phyloP scores from a whole-genome alignment of 1,140 invertebrate species.

The Pogonomyrmex barbatus region DNA sequence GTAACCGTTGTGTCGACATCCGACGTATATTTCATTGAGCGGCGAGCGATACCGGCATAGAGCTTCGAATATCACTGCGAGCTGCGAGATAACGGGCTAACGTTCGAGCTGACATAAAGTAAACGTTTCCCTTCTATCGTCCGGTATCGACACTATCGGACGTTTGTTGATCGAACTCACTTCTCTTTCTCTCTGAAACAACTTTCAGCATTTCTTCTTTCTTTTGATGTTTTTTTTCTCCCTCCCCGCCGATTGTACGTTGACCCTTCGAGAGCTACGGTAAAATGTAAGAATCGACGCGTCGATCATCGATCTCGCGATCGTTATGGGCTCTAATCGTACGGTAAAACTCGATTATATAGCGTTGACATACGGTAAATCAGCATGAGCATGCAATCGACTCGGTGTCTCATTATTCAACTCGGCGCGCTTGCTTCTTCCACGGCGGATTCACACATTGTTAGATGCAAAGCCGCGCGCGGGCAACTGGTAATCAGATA shows the following conservation, averaged over 20 bases:
- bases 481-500: conserved; percentile 52
- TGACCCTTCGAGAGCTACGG: background rate
- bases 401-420: conserved; percentile 8
- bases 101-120: conserved; percentile 57
- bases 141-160: conserved; percentile 28
- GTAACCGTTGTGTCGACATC: conserved; percentile 17
- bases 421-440: background rate
- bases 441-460: conserved; percentile 19
- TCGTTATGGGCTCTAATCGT: background rate
- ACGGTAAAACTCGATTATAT: background rate
- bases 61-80: conserved; percentile 28
- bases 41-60: conserved; percentile 33
- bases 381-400: background rate
- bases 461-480: conserved; percentile 27
- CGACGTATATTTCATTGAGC: conserved; percentile 58
- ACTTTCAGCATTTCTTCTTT: background rate
- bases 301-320: background rate
- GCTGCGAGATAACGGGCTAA: conserved; percentile 50
- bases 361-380: background rate
- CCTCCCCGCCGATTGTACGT: background rate
- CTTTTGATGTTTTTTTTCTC: background rate
- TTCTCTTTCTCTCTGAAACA: conserved; percentile 20
- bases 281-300: background rate
- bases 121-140: conserved; percentile 50
- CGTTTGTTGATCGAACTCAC: conserved; percentile 11